phyloP scores from a whole-genome alignment of 2,113 vertebrate species.

The Cottus gobio region DNA sequence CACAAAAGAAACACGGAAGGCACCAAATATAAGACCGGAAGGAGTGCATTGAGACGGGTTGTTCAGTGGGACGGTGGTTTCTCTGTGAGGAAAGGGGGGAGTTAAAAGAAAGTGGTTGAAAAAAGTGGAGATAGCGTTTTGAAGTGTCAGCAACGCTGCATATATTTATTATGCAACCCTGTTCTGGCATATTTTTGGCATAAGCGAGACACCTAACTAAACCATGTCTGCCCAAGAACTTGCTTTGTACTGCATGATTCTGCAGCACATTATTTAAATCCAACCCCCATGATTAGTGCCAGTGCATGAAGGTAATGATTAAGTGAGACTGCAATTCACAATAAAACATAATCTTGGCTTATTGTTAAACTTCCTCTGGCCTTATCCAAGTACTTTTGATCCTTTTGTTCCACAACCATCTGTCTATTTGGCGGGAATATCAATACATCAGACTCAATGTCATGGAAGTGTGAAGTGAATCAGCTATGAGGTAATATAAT shows the following conservation, averaged over 20 bases:
- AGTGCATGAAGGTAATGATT: not conserved
- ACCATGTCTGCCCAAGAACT: conserved; percentile 2
- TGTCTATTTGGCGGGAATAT: not conserved
- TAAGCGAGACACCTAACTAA: not conserved
- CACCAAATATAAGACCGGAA: conserved; percentile 21
- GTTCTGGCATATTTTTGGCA: conserved; percentile 11
- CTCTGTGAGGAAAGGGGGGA: not conserved
- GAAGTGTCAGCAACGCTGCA: conserved; percentile 12
- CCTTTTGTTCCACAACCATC: not conserved
- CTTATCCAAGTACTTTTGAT: not conserved
- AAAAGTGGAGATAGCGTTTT: conserved; percentile 1
- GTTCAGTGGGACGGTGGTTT: conserved; percentile 16
- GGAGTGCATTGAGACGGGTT: conserved; percentile 11
- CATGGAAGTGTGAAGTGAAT: conserved; percentile 43
- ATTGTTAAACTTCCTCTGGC: not conserved
- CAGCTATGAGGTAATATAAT: conserved; percentile 47
- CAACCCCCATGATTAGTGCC: not conserved
- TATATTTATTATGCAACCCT: conserved; percentile 16
- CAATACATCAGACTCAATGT: not conserved
- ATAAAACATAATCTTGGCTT: not conserved
- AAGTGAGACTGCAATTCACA: not conserved
- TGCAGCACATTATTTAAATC: not conserved
- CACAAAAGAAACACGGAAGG: conserved; percentile 34
- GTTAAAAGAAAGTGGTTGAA: not conserved
- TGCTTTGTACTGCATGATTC: not conserved